Base-by-base conservation (phyloP, 2,797 vertebrate species). In the Girardinus metallicus region DNA sequence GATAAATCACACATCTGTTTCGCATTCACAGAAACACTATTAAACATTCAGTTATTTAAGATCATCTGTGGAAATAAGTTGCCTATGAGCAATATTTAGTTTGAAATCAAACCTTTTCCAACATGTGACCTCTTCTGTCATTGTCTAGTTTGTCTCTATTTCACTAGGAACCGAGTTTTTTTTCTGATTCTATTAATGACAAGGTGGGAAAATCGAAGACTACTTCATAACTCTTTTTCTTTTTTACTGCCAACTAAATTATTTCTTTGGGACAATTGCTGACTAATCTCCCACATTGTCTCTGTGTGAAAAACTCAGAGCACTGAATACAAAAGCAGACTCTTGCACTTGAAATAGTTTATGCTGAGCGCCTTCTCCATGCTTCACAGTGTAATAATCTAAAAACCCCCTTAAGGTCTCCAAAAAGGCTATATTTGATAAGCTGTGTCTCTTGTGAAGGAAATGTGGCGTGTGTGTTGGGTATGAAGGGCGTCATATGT, bases 151-250 rank as follows among this genome's bases (percentile, higher is more conserved):
- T 49, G 76, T 87, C 70, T 84, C 47, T 8, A 5, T 82, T 75
- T 13, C 23, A 87, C 74, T 74, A 80, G 70, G 15, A 83, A 18
- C 80, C 57, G 71, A 53, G 82, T 6, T 53, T 26, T 26, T 89
- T 77, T 77, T 85, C 60, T 57, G 66, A 73, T 81, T 84, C 73
- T 85, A 80, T 83, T 92, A 89, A 92, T 90, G 89, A 87, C 84
- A 78, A 78, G 72, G 70, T 85, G 81, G 84, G 66, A 76, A 80
- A 86, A 82, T 85, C 84, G 87, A 86, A 92, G 85, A 89, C 78
- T 82, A 84, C 86, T 90, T 91, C 90, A 91, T 85, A 90, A 90
- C 79, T 88, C 81, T 82, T 90, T 16, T 91, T 93, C 85, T 77
- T 87, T 81, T 21, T 74, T 75, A 82, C 71, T 39, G 85, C 80